These are phyloP conservation scores for Malurus cyaneus DNA, from an alignment of 2,113 vertebrate species.

Conservation along the genomic window DNA sequence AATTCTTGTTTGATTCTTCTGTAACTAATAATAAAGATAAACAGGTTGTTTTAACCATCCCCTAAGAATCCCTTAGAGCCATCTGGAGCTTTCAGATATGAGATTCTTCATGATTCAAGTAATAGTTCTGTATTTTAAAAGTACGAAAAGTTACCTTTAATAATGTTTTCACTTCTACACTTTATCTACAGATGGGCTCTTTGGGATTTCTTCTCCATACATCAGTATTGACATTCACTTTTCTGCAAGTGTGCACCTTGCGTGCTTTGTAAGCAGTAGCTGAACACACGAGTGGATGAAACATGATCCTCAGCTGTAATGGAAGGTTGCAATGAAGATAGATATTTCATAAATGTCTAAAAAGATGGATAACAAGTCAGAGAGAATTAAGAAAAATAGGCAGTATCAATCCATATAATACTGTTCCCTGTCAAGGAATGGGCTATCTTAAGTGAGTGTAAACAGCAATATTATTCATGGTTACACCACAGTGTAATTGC, in stretches of 20 bases:
- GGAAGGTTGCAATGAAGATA: background rate
- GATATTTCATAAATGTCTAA: background rate
- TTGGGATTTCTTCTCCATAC: background rate
- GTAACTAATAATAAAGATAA: background rate
- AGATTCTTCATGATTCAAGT: background rate
- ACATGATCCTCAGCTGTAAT: background rate
- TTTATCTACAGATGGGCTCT: background rate
- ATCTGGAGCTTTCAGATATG: background rate
- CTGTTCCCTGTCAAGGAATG: background rate
- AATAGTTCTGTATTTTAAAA: background rate
- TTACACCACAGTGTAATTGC: constrained; percentile 13
- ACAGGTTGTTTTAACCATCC: background rate
- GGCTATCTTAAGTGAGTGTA: background rate
- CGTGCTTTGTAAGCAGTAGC: background rate
- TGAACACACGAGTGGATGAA: background rate
- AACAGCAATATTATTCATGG: constrained; percentile 41
- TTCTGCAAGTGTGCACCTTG: background rate
- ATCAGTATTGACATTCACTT: background rate
- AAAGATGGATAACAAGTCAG: background rate
- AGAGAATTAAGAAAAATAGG: background rate
- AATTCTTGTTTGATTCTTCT: background rate
- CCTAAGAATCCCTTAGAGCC: background rate
- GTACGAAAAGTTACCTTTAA: background rate
- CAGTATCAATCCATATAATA: background rate
- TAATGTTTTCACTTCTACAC: background rate